Evolutionary conservation across 2,797 vertebrate genomes (phyloP).

Genomic region (Streptopelia turtur): DNA sequence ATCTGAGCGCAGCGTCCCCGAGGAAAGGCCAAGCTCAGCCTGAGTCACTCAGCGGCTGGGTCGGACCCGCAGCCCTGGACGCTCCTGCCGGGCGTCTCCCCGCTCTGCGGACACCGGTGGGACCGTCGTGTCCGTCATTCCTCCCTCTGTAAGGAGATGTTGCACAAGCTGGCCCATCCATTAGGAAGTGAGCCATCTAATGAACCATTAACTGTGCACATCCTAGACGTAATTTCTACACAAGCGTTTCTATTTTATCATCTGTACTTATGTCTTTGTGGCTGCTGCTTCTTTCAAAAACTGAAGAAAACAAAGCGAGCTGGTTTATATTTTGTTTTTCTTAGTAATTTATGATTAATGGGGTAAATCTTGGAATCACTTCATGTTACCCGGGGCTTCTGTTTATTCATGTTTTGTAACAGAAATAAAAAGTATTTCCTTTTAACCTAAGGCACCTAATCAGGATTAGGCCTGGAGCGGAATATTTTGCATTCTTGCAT

Average conservation of each 20-base stretch:
- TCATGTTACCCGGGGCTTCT: slow-evolving; percentile 35
- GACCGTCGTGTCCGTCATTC: neutral
- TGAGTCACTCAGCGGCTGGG: neutral
- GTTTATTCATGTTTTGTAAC: slow-evolving; percentile 67
- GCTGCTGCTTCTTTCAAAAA: neutral
- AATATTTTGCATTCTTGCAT: slow-evolving; percentile 56
- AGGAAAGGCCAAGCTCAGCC: neutral
- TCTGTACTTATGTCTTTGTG: neutral
- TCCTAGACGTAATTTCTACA: neutral
- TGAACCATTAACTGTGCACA: neutral
- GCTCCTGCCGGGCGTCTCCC: neutral
- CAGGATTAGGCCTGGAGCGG: slow-evolving; percentile 39
- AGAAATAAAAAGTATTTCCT: slow-evolving; percentile 61
- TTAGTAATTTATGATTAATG: slow-evolving; percentile 59
- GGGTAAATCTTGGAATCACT: slow-evolving; percentile 42
- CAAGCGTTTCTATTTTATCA: neutral
- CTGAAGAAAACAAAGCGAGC: neutral
- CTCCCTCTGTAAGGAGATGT: neutral
- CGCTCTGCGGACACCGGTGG: neutral
- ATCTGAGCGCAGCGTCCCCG: neutral
- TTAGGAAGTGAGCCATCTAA: slow-evolving; percentile 35
- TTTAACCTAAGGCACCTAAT: slow-evolving; percentile 56
- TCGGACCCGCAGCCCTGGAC: neutral
- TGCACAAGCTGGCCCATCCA: slow-evolving; percentile 35
- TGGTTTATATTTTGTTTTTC: slow-evolving; percentile 45